phyloP scores from a whole-genome alignment of 2,888 invertebrate species.

The Leptopilina myrica region DNA sequence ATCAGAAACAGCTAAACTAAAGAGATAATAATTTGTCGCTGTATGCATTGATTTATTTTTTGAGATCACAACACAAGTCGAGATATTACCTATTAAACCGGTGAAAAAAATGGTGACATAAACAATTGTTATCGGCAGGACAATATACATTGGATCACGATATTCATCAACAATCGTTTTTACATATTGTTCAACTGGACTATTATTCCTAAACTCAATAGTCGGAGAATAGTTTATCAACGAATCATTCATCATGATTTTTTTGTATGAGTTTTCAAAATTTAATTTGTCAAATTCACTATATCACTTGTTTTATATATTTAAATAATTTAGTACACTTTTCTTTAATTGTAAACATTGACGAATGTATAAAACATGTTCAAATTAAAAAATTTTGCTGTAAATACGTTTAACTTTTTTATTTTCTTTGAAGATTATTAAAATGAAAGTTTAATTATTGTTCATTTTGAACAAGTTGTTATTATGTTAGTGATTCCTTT shows the following conservation, averaged over 20 bases:
- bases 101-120: constrained; percentile 85
- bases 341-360: too few relatives aligned
- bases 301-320: too few relatives aligned
- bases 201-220: constrained; percentile 18
- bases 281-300: not conserved
- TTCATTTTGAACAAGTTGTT: too few relatives aligned
- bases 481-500: too few relatives aligned
- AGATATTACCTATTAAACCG: constrained; percentile 87
- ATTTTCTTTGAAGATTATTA: too few relatives aligned
- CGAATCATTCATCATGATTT: not conserved
- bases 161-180: constrained; percentile 20
- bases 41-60: constrained; percentile 89
- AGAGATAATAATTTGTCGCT: constrained; percentile 89
- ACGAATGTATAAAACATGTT: too few relatives aligned
- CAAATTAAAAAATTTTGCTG: too few relatives aligned
- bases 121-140: constrained; percentile 83
- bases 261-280: not conserved
- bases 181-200: constrained; percentile 10
- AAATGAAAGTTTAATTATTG: too few relatives aligned
- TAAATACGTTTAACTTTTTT: too few relatives aligned
- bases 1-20: constrained; percentile 88
- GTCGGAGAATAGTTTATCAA: not conserved
- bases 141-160: constrained; percentile 80
- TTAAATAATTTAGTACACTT: too few relatives aligned
- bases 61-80: constrained; percentile 88